Evolutionary conservation across 30 jellyfish, hydroid and myxozoan species (phyloP).

Genomic region (Hydractinia symbiolongicarpus): DNA sequence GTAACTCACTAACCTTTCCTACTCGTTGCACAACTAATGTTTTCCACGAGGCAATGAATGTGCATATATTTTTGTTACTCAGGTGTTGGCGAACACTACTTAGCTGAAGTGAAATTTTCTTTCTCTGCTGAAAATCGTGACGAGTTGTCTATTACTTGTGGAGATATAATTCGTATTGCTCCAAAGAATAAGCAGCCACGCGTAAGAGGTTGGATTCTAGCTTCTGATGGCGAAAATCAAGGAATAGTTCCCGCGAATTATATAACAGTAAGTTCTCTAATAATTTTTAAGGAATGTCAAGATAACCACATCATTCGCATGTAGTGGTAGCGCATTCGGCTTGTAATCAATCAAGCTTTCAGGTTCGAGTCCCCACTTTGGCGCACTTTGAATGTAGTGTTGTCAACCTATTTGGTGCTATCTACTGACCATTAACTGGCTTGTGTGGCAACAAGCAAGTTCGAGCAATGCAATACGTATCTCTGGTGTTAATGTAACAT

Average conservation of each 20-base stretch:
- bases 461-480: too few relatives aligned
- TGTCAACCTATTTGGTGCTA: too few relatives aligned
- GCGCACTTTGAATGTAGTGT: too few relatives aligned
- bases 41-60: neutral
- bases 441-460: too few relatives aligned
- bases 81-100: constrained; percentile 70
- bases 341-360: too few relatives aligned
- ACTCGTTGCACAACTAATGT: neutral
- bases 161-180: constrained; percentile 64
- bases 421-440: too few relatives aligned
- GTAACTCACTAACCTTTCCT: constrained; percentile 20
- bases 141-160: constrained; percentile 52
- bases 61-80: neutral
- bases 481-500: too few relatives aligned
- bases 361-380: too few relatives aligned
- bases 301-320: too few relatives aligned
- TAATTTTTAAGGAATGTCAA: too few relatives aligned
- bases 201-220: constrained; percentile 80
- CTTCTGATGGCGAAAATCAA: constrained; percentile 61
- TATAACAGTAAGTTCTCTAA: constrained; percentile 36
- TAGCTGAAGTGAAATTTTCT: constrained; percentile 49
- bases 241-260: constrained; percentile 88
- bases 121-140: constrained; percentile 66
- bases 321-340: too few relatives aligned
- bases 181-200: constrained; percentile 79